Evolutionary conservation across 1,140 invertebrate species (phyloP).

Genomic region (Danaus plexippus): DNA sequence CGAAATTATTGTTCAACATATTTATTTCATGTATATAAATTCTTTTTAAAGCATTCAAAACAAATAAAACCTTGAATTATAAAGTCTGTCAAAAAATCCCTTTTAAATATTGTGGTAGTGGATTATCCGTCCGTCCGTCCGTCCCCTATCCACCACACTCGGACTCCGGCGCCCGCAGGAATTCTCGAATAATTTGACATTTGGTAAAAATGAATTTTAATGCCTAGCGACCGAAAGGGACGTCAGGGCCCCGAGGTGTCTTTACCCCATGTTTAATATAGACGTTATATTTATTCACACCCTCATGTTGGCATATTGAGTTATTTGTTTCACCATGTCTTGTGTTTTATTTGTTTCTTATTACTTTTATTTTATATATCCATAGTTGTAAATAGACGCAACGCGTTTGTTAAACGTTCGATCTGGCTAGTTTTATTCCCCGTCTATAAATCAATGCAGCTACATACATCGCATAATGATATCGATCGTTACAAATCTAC

Average conservation of each 20-base stretch:
- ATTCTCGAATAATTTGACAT: conserved; percentile 20
- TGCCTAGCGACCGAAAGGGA: conserved; percentile 14
- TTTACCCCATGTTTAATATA: conserved; percentile 8
- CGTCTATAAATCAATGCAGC: too few species aligned
- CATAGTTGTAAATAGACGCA: too few species aligned
- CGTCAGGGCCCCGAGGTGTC: conserved; percentile 12
- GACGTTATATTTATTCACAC: not conserved
- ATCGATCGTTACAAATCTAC: not conserved
- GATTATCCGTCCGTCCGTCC: conserved; percentile 8
- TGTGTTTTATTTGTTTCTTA: too few species aligned
- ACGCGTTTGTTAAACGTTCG: too few species aligned
- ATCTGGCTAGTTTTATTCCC: too few species aligned
- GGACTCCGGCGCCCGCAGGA: conserved; percentile 7
- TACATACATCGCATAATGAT: too few species aligned
- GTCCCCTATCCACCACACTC: conserved; percentile 4
- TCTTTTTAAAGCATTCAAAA: too few species aligned
- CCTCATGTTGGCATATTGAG: conserved; percentile 2
- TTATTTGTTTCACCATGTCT: not conserved
- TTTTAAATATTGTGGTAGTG: conserved; percentile 10
- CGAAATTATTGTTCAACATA: too few species aligned
- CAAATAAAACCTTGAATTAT: too few species aligned
- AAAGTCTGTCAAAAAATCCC: conserved; percentile 1
- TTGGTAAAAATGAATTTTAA: conserved; percentile 35
- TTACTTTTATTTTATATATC: too few species aligned
- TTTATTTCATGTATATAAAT: too few species aligned